These are phyloP conservation scores for Leptinotarsa tumamoca DNA, from an alignment of 2,888 invertebrate genomes.

Conservation along the genomic window DNA sequence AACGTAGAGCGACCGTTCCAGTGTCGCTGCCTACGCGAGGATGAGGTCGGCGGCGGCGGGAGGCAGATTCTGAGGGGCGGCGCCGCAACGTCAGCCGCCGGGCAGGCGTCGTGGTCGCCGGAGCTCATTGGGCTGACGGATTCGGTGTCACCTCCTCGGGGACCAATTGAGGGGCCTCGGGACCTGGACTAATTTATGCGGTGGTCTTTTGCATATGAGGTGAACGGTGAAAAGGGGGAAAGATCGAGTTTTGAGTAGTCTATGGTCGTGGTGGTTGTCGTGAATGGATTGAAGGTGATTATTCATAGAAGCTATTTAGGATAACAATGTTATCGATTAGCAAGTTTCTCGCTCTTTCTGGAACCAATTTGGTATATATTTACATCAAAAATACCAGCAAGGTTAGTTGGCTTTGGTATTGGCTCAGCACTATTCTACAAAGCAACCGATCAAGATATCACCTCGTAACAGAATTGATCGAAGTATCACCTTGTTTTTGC, in stretches of 20 bases:
- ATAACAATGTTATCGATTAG: not conserved
- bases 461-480: too few relatives aligned
- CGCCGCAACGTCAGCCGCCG: slow-evolving; percentile 52
- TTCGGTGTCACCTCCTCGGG: slow-evolving; percentile 61
- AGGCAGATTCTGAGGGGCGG: slow-evolving; percentile 62
- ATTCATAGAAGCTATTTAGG: not conserved
- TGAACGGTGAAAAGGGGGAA: too few relatives aligned
- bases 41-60: slow-evolving; percentile 62
- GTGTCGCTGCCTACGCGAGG: slow-evolving; percentile 56
- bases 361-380: too few relatives aligned
- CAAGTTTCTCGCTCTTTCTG: not conserved
- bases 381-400: too few relatives aligned
- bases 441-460: too few relatives aligned
- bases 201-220: not conserved
- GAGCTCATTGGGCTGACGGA: slow-evolving; percentile 19
- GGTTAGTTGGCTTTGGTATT: too few relatives aligned
- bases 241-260: not conserved
- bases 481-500: too few relatives aligned
- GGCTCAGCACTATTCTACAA: too few relatives aligned
- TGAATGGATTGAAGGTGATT: not conserved
- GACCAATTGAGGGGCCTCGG: slow-evolving; percentile 30
- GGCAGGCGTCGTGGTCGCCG: slow-evolving; percentile 37
- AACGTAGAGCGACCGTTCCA: slow-evolving; percentile 59
- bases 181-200: too few relatives aligned
- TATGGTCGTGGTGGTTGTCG: slow-evolving; percentile 2